Base-by-base conservation (phyloP, 2,797 vertebrate species). In the Nasua narica region DNA sequence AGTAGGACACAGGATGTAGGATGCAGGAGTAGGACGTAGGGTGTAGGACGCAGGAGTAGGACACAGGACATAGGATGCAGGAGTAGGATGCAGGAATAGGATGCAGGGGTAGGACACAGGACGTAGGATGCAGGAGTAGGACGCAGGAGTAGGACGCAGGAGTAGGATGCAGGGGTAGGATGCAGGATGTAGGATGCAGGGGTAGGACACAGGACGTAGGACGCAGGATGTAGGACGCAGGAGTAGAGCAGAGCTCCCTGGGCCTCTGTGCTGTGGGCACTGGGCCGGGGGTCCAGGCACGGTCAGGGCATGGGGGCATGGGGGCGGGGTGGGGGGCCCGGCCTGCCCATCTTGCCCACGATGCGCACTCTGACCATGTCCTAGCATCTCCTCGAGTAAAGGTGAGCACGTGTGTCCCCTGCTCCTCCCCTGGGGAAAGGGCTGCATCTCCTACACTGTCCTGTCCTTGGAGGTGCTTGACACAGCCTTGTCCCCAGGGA, bases 261-360 rank as follows among this genome's bases (percentile, higher is more conserved):
- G 10, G 1, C 13, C 1, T 7, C 81, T 35, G 21, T 21, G 35
- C 62, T 7, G 1, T 0, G 32, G 40, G 23, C 4, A 15, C 32
- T 8, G n/a, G 37, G 18, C 54, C 35, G 62, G 60, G 5, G 46
- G 29, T 62, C 46, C 0, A 0, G 65, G 54, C 11, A 6, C 62
- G 23, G 72, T 5, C 0, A 19, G 79, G 79, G 60, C 60, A 8
- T 0, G 0, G 13, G 79, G 79, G 60, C 60, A 8, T 0, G 0
- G 13, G 29, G 60, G 32, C 8, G 29, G 58, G 58, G 58, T 43
- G 58, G 23, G 18, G 9, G 15, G 12, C 14, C 43, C 50, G 74
- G 50, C 13, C 4, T 23, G 35, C 40, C 32, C 3, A 0, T 23
- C 58, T 40, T 54, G 81, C 16, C 40, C 35, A 5, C 1, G 2